These are phyloP conservation scores for Epirrhoe tristata DNA, from an alignment of 2,888 invertebrate species.

Conservation along the genomic window DNA sequence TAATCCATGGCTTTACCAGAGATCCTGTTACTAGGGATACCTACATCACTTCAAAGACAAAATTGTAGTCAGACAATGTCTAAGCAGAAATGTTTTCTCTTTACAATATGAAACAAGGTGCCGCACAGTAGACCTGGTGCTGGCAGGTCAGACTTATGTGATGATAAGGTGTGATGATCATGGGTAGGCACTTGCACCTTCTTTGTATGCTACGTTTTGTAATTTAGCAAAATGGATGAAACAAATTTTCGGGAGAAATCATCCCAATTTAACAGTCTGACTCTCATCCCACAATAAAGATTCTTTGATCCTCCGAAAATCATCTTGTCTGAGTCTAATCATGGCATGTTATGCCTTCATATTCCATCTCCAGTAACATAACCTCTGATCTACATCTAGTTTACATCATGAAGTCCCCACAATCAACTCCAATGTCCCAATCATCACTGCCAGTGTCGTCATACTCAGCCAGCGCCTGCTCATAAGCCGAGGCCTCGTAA, in stretches of 20 bases:
- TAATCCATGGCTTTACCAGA: conserved; percentile 13
- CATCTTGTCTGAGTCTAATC: not conserved
- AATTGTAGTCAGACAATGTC: not conserved
- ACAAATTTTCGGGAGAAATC: too few species aligned
- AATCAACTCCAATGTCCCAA: conserved; percentile 89
- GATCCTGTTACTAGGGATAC: not conserved
- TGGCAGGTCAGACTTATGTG: too few species aligned
- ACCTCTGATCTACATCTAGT: conserved; percentile 7
- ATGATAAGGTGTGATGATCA: too few species aligned
- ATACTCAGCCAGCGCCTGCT: conserved; percentile 86
- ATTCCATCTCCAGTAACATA: not conserved
- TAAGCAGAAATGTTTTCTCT: not conserved
- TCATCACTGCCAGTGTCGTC: conserved; percentile 86
- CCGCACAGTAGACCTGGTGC: too few species aligned
- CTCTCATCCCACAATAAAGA: too few species aligned
- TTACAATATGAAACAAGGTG: too few species aligned
- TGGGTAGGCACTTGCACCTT: too few species aligned
- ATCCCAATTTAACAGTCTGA: too few species aligned
- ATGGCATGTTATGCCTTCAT: not conserved
- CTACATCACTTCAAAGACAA: not conserved
- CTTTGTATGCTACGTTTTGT: too few species aligned
- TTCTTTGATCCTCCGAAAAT: too few species aligned
- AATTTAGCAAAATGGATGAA: too few species aligned
- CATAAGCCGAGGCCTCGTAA: conserved; percentile 86
- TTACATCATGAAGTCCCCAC: conserved; percentile 90